phyloP scores from a whole-genome alignment of 53 echinoderm and acorn worm species.

The Mesocentrotus franciscanus region DNA sequence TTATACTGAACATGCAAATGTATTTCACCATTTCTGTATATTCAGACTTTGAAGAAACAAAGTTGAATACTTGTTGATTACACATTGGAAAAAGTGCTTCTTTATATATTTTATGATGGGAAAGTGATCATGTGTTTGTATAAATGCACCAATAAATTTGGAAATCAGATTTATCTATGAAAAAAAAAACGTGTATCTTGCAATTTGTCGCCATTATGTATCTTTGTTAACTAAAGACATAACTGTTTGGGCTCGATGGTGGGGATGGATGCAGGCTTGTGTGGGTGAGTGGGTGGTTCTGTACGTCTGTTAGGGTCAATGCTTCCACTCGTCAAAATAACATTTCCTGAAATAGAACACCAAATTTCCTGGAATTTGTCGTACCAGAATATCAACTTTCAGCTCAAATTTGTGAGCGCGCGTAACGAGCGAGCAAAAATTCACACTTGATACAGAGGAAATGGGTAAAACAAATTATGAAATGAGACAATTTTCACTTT shows the following conservation, averaged over 20 bases:
- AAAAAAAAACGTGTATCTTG: background rate
- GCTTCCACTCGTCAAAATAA: no score
- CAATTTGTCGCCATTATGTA: background rate
- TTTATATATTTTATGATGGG: slow-evolving; percentile 57
- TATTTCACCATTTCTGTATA: slow-evolving; percentile 3
- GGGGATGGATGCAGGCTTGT: background rate
- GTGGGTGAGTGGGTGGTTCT: background rate
- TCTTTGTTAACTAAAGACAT: background rate
- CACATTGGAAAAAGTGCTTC: slow-evolving; percentile 49
- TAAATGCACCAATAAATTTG: slow-evolving; percentile 63
- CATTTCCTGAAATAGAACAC: no score
- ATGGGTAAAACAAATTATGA: no score
- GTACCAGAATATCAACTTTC: no score
- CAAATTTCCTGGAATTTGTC: no score
- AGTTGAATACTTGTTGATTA: background rate
- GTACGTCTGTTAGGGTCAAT: no score
- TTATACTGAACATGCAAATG: slow-evolving; percentile 47
- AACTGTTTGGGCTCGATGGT: background rate
- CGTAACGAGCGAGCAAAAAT: no score
- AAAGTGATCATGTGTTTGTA: slow-evolving; percentile 49
- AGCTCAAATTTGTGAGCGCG: no score
- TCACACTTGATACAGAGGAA: no score
- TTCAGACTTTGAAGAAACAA: background rate
- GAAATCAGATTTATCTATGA: slow-evolving; percentile 52
- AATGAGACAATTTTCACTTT: no score